Base-by-base conservation (phyloP, 64 coral and sea anemone genomes). In the Montipora cactus region DNA sequence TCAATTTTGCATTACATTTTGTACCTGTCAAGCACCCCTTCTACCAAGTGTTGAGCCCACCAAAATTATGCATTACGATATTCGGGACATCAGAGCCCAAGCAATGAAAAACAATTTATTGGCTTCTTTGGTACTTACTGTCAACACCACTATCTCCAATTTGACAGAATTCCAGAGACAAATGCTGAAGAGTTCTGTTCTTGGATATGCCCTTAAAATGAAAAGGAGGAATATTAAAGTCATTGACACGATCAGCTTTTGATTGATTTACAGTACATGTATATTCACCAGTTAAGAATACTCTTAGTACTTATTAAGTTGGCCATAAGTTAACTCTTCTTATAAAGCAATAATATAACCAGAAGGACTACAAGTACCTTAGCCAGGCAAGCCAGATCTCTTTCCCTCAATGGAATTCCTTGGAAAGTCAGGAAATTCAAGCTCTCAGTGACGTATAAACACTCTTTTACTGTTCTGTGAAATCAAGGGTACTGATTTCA, bases 111-210 rank as follows among this genome's bases (percentile, higher is more conserved):
- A 28, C 2, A 37, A 37, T 37, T 37, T 2, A 37, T 37, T 37
- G 37, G 37, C 37, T 37, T 37, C 37, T 37, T 37, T 37, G 37
- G 37, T 37, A 98, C 94, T 91, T 89, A 99, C 97, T 75, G 89
- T 99, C 95, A 49, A 99, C 72, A 58, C 97, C 97, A 92, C 89
- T 91, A 80, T 99, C 98, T 72, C 98, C 98, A 96, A 99, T 93
- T 86, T 99, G 98, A 75, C 98, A 99, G 52, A 94, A 96, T 90
- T 99, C 98, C 49, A 99, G 87, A 11, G 98, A 99, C 58, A 99
- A 62, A 80, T 99, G 90, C 16, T 94, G 88, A 5, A 99, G 85
- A 13, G 98, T 96, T 44, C 78, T 78, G 76, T 99, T 99, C 49
- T 94, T 99, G 74, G 84, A 71, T 16, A 99, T 89, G 19, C 95